phyloP scores from a whole-genome alignment of 2,797 vertebrate genomes.

The Brotula barbata region DNA sequence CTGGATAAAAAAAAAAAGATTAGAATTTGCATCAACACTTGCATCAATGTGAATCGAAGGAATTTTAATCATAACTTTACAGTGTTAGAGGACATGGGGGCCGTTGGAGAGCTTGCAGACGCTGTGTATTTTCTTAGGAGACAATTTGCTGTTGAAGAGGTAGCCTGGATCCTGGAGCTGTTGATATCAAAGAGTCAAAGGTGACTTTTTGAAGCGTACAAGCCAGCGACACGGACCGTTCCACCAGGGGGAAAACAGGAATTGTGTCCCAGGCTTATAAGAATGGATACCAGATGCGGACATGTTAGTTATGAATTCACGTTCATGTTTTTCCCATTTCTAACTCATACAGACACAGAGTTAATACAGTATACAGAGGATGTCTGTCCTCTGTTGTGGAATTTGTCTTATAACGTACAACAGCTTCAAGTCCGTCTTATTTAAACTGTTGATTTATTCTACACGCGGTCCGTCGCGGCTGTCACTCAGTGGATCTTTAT shows the following conservation, averaged over 20 bases:
- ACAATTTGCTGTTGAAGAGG: constrained; percentile 67
- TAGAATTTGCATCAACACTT: too few relatives aligned
- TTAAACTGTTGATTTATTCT: not conserved
- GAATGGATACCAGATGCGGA: constrained; percentile 58
- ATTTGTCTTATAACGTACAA: not conserved
- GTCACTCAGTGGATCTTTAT: constrained; percentile 41
- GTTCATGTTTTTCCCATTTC: not conserved
- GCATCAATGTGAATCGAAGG: constrained; percentile 17
- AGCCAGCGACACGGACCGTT: constrained; percentile 55
- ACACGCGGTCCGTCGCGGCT: constrained; percentile 20
- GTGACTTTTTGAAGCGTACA: constrained; percentile 64
- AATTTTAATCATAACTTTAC: constrained; percentile 24
- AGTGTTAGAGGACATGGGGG: too few relatives aligned
- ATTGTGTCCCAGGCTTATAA: constrained; percentile 44
- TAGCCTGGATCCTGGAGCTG: constrained; percentile 45
- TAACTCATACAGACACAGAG: not conserved
- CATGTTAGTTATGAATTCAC: constrained; percentile 42
- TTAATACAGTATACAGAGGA: not conserved
- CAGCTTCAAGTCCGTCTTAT: not conserved
- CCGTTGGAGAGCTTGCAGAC: constrained; percentile 39
- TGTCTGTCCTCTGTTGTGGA: not conserved
- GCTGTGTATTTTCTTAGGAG: constrained; percentile 49
- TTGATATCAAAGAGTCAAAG: constrained; percentile 65
- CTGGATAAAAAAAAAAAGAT: too few relatives aligned
- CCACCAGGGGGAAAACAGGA: constrained; percentile 61